phyloP scores from a whole-genome alignment of 2,113 vertebrate species.

The Tretioscincus oriximinensis region DNA sequence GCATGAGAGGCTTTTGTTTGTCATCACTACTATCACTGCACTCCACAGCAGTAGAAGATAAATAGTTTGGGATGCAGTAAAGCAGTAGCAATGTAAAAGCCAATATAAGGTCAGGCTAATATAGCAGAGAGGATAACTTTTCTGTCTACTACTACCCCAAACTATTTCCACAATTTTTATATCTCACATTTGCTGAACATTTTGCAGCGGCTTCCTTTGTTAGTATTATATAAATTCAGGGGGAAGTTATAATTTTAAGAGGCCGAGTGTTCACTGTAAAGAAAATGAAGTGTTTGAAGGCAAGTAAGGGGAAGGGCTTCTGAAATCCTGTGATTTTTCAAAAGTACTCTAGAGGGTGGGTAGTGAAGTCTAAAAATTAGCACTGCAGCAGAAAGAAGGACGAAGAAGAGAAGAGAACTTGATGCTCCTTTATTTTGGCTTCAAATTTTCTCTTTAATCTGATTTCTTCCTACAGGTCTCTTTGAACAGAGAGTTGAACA shows the following conservation, averaged over 20 bases:
- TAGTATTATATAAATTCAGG: not conserved
- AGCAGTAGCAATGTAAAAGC: too few relatives aligned
- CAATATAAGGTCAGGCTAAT: not conserved
- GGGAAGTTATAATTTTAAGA: not conserved
- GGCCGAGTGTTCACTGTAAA: not conserved
- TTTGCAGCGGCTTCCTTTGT: not conserved
- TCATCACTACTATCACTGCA: too few relatives aligned
- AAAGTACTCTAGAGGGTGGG: not conserved
- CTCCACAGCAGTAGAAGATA: too few relatives aligned
- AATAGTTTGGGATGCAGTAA: too few relatives aligned
- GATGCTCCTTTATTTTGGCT: not conserved
- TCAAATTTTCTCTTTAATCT: conserved; percentile 24
- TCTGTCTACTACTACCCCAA: not conserved
- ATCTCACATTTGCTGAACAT: not conserved
- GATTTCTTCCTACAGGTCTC: conserved; percentile 75
- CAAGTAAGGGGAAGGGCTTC: not conserved
- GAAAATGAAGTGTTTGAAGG: accelerated
- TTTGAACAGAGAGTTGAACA: conserved; percentile 97
- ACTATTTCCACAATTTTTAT: not conserved
- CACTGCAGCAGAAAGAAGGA: not conserved
- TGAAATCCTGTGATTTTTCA: not conserved
- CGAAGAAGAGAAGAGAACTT: accelerated
- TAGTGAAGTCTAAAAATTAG: not conserved
- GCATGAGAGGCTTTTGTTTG: too few relatives aligned
- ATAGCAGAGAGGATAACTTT: not conserved